These are phyloP conservation scores for Colossoma macropomum DNA, from an alignment of 2,113 vertebrate genomes.

Conservation along the genomic window DNA sequence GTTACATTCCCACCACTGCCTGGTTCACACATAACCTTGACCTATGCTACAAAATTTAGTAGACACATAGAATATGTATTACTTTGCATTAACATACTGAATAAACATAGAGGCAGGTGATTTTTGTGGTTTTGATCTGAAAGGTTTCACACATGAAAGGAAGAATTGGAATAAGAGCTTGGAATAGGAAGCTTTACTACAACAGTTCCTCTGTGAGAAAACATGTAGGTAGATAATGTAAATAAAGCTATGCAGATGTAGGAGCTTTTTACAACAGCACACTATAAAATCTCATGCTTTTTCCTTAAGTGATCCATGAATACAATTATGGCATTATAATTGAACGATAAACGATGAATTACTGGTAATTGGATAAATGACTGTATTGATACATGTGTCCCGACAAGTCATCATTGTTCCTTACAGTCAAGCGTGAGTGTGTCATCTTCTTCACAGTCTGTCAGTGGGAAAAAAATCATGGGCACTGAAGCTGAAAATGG, in stretches of 20 bases:
- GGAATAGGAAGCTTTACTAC: no score
- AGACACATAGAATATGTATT: neutral
- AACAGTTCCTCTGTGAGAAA: neutral
- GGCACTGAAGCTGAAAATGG: slow-evolving; percentile 56
- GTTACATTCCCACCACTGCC: neutral
- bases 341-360: slow-evolving; percentile 31
- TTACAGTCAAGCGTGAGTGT: slow-evolving; percentile 1
- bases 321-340: slow-evolving; percentile 39
- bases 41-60: neutral
- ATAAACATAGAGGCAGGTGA: neutral
- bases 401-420: slow-evolving; percentile 43
- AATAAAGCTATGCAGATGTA: neutral
- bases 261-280: neutral
- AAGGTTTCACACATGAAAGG: neutral
- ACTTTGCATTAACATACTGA: neutral
- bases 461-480: slow-evolving; percentile 22
- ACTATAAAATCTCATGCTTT: neutral
- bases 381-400: slow-evolving; percentile 48
- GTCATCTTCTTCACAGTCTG: slow-evolving; percentile 16
- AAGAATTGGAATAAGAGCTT: neutral
- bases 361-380: slow-evolving; percentile 39
- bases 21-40: neutral
- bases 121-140: neutral
- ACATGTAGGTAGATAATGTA: neutral
- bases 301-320: slow-evolving; percentile 12